These are phyloP conservation scores for Hymenopus coronatus DNA, from an alignment of 2,888 invertebrate genomes.

Conservation along the genomic window DNA sequence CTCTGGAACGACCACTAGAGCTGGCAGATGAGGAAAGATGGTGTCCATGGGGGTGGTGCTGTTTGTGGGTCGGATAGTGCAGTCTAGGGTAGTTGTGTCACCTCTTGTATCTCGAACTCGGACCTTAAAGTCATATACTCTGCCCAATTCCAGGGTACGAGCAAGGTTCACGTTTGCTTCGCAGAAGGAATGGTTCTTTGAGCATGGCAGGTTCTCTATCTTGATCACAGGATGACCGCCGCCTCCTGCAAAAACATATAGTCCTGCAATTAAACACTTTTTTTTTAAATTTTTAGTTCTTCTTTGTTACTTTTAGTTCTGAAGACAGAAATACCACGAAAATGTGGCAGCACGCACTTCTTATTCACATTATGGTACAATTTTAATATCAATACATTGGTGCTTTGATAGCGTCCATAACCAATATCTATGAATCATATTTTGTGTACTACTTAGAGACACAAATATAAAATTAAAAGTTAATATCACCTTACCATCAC, in stretches of 20 bases:
- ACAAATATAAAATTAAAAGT: too few relatives aligned
- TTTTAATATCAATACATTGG: too few relatives aligned
- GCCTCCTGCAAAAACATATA: neutral
- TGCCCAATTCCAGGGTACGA: conserved; percentile 72
- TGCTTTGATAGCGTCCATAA: too few relatives aligned
- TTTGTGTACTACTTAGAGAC: too few relatives aligned
- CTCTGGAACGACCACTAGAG: conserved; percentile 72
- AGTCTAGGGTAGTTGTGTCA: conserved; percentile 69
- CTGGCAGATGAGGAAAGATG: conserved; percentile 72
- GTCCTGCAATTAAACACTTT: too few relatives aligned
- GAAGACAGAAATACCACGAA: too few relatives aligned
- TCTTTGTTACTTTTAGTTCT: too few relatives aligned
- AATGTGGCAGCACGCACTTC: too few relatives aligned
- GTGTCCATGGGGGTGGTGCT: conserved; percentile 55
- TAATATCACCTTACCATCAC: too few relatives aligned
- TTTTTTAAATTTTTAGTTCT: too few relatives aligned
- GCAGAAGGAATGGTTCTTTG: conserved; percentile 82
- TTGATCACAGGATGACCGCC: conserved; percentile 64
- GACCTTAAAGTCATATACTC: conserved; percentile 68
- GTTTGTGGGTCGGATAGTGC: conserved; percentile 80
- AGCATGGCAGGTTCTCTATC: conserved; percentile 79
- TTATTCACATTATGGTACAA: too few relatives aligned
- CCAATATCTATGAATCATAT: too few relatives aligned
- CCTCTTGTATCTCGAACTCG: conserved; percentile 72
- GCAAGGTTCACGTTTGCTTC: conserved; percentile 83